phyloP scores from a whole-genome alignment of 2,113 vertebrate species.

The Labeo rohita region DNA sequence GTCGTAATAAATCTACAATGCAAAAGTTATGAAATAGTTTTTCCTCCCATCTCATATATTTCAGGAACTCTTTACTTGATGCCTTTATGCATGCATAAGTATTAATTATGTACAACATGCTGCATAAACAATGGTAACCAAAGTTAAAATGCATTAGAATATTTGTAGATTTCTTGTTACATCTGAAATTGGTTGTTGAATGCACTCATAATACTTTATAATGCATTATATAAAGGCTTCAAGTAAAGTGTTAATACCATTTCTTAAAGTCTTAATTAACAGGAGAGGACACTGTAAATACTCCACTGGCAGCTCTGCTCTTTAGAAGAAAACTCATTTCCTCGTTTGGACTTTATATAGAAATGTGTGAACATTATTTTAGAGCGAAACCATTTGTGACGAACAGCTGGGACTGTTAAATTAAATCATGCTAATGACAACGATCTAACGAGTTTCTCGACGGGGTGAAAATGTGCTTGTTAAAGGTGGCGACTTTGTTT shows the following conservation, averaged over 20 bases:
- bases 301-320: not conserved
- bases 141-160: not conserved
- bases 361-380: not conserved
- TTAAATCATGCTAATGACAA: not conserved
- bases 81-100: not conserved
- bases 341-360: not conserved
- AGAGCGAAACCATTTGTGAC: not conserved
- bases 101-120: not conserved
- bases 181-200: not conserved
- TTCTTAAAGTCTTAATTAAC: not conserved
- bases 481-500: not conserved
- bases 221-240: not conserved
- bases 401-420: constrained; percentile 1
- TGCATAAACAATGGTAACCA: not conserved
- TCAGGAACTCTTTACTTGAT: too few relatives aligned
- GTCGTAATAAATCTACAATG: too few relatives aligned
- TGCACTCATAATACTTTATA: too few relatives aligned
- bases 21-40: too few relatives aligned
- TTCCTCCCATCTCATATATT: too few relatives aligned
- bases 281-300: not conserved
- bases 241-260: not conserved
- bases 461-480: not conserved
- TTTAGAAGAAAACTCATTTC: not conserved
- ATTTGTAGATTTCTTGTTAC: not conserved
- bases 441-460: not conserved